A percentile compares a stretch with the other conserved stretches of the same genome.
These are phyloP conservation scores for Syrmaticus mikado DNA, from an alignment of 2,113 vertebrate genomes.

Conservation along the genomic window DNA sequence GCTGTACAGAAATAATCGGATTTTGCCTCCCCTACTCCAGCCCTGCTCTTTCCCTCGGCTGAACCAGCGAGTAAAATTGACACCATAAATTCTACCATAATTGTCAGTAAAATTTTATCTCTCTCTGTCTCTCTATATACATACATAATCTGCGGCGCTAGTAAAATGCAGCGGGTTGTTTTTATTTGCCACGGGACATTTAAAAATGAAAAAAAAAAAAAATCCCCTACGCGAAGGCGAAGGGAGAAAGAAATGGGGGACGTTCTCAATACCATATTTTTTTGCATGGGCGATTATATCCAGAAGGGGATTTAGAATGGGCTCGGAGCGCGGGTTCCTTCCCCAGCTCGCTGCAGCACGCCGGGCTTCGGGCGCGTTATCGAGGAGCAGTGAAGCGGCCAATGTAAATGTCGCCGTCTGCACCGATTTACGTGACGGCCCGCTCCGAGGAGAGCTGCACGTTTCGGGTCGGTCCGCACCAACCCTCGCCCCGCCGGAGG, in stretches of 20 bases:
- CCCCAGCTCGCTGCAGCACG: background rate
- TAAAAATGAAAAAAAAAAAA: background rate
- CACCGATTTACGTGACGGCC: slow-evolving; percentile 19
- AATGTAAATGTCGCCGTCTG: slow-evolving; percentile 2
- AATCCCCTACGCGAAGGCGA: background rate
- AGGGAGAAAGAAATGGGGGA: background rate
- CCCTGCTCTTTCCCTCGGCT: background rate
- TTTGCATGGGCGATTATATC: background rate
- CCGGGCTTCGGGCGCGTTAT: background rate
- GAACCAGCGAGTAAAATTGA: background rate
- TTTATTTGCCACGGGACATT: slow-evolving; percentile 5
- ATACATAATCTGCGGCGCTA: background rate
- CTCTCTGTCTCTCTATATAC: background rate
- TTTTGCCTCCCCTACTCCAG: background rate
- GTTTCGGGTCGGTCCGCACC: background rate
- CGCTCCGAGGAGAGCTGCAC: background rate
- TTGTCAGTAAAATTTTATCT: slow-evolving; percentile 32
- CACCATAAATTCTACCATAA: slow-evolving; percentile 22
- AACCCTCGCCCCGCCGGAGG: accelerated
- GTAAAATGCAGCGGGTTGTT: background rate
- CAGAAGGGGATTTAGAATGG: background rate
- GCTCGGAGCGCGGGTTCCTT: background rate
- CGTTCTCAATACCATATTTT: slow-evolving; percentile 28
- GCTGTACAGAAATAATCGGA: background rate
- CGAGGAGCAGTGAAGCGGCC: background rate